Percentiles rank a stretch among this genome's conserved stretches.
phyloP scores from a whole-genome alignment of 2,888 invertebrate species.

The Adela reaumurella region DNA sequence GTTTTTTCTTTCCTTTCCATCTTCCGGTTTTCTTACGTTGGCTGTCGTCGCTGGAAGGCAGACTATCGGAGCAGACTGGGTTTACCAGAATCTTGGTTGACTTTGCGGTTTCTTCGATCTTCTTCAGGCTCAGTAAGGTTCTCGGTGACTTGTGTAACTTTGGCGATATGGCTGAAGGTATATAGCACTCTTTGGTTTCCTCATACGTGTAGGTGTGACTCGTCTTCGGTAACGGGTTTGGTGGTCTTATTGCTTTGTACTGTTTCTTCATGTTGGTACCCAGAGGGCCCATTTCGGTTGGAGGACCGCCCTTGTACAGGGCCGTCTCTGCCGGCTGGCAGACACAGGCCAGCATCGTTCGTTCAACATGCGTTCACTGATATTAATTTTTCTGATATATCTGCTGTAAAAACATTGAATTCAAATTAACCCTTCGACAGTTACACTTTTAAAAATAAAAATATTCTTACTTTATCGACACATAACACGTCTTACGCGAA shows the following conservation, averaged over 20 bases:
- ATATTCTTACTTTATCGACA: too few species aligned
- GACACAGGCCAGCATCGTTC: constrained; percentile 64
- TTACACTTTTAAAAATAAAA: neutral
- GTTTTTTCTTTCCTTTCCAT: constrained; percentile 49
- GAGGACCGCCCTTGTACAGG: constrained; percentile 48
- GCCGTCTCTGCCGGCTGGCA: constrained; percentile 62
- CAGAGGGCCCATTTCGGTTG: constrained; percentile 54
- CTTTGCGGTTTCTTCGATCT: constrained; percentile 45
- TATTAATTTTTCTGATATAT: too few species aligned
- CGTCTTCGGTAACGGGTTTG: constrained; percentile 29
- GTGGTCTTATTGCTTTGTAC: constrained; percentile 30
- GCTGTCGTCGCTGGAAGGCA: constrained; percentile 43
- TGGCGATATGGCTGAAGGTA: constrained; percentile 32
- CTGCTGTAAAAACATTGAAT: too few species aligned
- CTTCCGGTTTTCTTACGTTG: constrained; percentile 32
- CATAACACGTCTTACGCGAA: too few species aligned
- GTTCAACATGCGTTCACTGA: constrained; percentile 6
- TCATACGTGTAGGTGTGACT: constrained; percentile 25
- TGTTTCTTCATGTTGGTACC: constrained; percentile 40
- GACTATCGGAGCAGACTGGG: constrained; percentile 41
- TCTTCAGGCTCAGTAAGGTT: constrained; percentile 38
- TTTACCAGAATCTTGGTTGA: constrained; percentile 50
- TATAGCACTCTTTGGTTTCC: constrained; percentile 28
- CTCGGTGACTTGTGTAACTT: constrained; percentile 30
- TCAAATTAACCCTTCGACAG: neutral